These are phyloP conservation scores for Procavia capensis DNA, from an alignment of 2,113 vertebrate genomes.

Conservation along the genomic window DNA sequence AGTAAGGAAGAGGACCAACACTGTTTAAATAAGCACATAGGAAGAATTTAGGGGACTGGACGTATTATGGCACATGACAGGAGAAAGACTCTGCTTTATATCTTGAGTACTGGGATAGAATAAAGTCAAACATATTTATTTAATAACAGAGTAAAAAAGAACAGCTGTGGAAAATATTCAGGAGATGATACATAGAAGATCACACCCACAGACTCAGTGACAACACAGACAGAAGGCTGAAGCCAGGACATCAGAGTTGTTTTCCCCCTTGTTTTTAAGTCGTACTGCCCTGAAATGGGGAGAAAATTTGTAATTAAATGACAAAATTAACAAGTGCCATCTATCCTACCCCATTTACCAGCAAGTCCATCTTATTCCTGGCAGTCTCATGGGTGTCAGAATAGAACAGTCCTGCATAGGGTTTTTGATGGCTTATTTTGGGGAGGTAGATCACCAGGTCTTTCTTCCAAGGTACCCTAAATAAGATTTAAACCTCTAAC, in stretches of 20 bases:
- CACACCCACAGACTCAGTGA: background rate
- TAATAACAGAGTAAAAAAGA: constrained; percentile 46
- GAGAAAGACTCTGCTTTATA: constrained; percentile 45
- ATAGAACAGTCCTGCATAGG: background rate
- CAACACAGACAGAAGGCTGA: background rate
- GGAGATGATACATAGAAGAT: background rate
- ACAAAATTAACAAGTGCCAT: background rate
- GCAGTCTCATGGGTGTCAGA: background rate
- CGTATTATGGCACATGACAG: background rate
- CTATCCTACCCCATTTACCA: background rate
- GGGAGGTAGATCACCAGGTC: background rate
- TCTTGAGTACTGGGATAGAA: constrained; percentile 26
- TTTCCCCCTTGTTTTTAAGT: background rate
- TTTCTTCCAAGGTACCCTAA: background rate
- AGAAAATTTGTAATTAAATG: background rate
- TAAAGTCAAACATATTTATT: constrained; percentile 46
- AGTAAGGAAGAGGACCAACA: background rate
- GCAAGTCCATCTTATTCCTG: background rate
- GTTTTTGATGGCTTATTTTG: background rate
- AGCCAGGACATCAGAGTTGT: background rate
- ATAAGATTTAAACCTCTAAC: background rate
- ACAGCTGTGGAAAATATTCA: constrained; percentile 60
- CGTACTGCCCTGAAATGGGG: constrained; percentile 15
- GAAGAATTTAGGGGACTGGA: background rate
- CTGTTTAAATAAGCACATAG: constrained; percentile 37